Base-by-base conservation (phyloP, 2,888 invertebrate genomes). In the Pomacea canaliculata region DNA sequence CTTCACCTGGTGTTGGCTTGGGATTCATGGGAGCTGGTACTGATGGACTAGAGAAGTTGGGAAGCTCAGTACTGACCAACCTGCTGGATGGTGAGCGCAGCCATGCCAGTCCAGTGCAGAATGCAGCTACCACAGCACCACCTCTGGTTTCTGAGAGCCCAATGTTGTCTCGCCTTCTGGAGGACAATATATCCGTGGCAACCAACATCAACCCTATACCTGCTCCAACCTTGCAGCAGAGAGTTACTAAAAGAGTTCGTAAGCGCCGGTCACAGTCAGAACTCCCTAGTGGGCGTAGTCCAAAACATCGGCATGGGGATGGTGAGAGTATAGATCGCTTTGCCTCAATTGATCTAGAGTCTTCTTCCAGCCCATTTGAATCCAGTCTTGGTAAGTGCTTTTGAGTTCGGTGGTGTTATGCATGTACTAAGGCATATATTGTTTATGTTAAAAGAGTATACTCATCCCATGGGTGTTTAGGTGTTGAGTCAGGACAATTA, bases 21-120 rank as follows among this genome's bases (percentile, higher is more conserved):
- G 59, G 71, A 27, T 68, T 70, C 16, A 51, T 51, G 49, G 70
- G 65, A 16, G 62, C 67, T 10, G 76, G 70, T 8, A 18, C 48
- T 9, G 74, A 74, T n/a, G 68, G 69, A 19, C 81, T 82, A 72
- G 83, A 85, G 48, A 82, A 82, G 27, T 66, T 67, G 59, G 86
- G 83, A 71, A 89, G 87, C 80, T 88, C 90, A 4, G 83, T 90
- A 72, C 80, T 90, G 71, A 88, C 89, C 19, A 87, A 85, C 46
- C 81, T 90, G 27, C 81, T 90, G 59, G 90, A 90, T 76, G 85
- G 86, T 68, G 86, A 85, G 37, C 82, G 83, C 18, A 83, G 71
- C 73, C 82, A n/a, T 73, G 46, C 66, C 13, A 73, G 79, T 27
- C 75, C 78, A 0, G 68, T 72, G 46, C 70, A 76, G 49, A 80